Conservation (phyloP, 2,797 vertebrate species). For the Atherinosoma microstoma region DNA sequence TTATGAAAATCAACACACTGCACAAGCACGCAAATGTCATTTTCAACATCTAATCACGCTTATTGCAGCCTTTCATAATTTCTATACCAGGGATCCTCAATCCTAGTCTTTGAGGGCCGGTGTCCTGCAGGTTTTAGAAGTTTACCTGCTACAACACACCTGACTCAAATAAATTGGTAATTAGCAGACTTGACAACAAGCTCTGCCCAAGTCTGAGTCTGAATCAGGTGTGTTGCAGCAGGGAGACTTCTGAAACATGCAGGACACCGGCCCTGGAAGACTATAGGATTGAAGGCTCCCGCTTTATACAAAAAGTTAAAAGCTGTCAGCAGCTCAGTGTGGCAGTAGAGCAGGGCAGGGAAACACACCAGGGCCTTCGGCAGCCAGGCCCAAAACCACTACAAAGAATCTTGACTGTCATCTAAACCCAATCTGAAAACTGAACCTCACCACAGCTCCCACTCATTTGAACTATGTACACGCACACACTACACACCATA, state of each 20-base stretch:
- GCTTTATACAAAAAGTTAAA: slow-evolving; percentile 38
- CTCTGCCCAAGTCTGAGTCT: background rate
- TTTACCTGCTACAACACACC: background rate
- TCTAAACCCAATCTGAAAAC: slow-evolving; percentile 62
- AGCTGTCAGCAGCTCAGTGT: slow-evolving; percentile 16
- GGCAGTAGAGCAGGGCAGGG: slow-evolving; percentile 41
- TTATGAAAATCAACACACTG: slow-evolving; percentile 22
- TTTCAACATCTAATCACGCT: slow-evolving; percentile 36
- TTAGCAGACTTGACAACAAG: background rate
- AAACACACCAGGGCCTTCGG: slow-evolving; percentile 41
- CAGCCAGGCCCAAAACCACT: slow-evolving; percentile 64
- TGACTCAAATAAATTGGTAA: background rate
- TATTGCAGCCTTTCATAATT: slow-evolving; percentile 16
- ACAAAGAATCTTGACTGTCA: slow-evolving; percentile 70
- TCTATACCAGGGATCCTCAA: background rate
- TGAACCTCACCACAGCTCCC: slow-evolving; percentile 49
- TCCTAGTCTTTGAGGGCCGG: too few species aligned
- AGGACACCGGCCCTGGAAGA: too few species aligned
- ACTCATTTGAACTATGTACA: slow-evolving; percentile 21
- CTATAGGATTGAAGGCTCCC: too few species aligned
- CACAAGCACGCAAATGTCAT: slow-evolving; percentile 22
- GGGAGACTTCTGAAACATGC: too few species aligned
- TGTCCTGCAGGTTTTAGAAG: background rate
- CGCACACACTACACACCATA: slow-evolving; percentile 27
- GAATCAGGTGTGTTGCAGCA: too few species aligned